phyloP scores from a whole-genome alignment of 1,140 invertebrate species.

The Ceratosolen fusciceps region DNA sequence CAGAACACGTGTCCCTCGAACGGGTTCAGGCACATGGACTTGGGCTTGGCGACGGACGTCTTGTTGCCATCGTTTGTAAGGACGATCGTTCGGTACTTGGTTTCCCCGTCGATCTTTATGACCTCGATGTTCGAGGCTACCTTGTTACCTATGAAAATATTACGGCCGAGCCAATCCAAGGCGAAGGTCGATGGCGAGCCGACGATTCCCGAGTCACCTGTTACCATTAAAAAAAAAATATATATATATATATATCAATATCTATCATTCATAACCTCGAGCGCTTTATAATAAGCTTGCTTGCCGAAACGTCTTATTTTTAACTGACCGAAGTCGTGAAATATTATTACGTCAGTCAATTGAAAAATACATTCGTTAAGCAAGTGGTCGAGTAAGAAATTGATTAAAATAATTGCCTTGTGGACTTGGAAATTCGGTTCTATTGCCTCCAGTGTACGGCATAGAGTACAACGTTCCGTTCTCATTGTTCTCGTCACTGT shows the following conservation, averaged over 20 bases:
- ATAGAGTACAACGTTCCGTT: conserved; percentile 89
- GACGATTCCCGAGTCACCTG: conserved; percentile 83
- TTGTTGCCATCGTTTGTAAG: conserved; percentile 91
- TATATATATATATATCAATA: too few species aligned
- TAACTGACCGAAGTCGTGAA: too few species aligned
- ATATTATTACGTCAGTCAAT: too few species aligned
- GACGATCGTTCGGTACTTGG: conserved; percentile 87
- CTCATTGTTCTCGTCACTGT: conserved; percentile 80
- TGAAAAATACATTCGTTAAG: too few species aligned
- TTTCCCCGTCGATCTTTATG: conserved; percentile 88
- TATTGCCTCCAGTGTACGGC: conserved; percentile 89
- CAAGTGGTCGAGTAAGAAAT: too few species aligned
- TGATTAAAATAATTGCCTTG: conserved; percentile 29
- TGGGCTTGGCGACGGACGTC: conserved; percentile 89
- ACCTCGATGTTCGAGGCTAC: conserved; percentile 94
- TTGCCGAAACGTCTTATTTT: too few species aligned
- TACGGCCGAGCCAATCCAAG: conserved; percentile 96
- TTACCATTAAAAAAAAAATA: too few species aligned
- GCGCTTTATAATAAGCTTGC: too few species aligned
- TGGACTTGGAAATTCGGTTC: conserved; percentile 84
- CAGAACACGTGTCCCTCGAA: conserved; percentile 89
- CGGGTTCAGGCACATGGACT: conserved; percentile 91
- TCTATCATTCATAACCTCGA: too few species aligned
- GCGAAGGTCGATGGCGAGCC: conserved; percentile 93
- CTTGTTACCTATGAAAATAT: conserved; percentile 94